Conservation (phyloP, 2,113 vertebrate genomes). For the Anarhynchus alexandrinus region DNA sequence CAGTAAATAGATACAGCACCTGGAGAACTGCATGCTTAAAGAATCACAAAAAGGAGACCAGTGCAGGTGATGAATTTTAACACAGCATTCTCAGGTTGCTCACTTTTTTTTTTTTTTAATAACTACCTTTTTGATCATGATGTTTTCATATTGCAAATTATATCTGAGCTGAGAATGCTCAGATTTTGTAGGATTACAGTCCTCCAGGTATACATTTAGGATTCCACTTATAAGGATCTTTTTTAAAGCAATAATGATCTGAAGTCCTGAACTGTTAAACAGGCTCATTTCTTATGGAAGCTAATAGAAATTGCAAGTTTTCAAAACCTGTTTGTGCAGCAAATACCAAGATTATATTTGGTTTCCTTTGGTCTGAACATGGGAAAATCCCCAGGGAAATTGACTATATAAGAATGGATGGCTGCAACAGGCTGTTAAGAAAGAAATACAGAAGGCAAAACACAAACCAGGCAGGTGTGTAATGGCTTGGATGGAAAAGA, state of each 20-base stretch:
- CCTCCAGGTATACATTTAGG: neutral
- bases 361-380: neutral
- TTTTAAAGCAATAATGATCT: neutral
- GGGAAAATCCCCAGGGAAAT: neutral
- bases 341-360: neutral
- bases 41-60: neutral
- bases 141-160: neutral
- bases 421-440: neutral
- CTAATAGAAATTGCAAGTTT: neutral
- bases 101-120: neutral
- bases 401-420: neutral
- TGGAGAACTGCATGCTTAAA: neutral
- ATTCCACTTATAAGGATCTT: neutral
- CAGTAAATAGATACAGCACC: conserved; percentile 6
- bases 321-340: neutral
- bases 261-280: neutral
- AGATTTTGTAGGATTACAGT: neutral
- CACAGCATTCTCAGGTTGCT: neutral
- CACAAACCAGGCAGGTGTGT: neutral
- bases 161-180: neutral
- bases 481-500: neutral
- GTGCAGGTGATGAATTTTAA: conserved; percentile 23
- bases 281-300: neutral
- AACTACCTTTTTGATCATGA: neutral
- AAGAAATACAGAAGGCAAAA: neutral